phyloP scores from a whole-genome alignment of 1,140 invertebrate genomes.

The Anastrepha obliqua region DNA sequence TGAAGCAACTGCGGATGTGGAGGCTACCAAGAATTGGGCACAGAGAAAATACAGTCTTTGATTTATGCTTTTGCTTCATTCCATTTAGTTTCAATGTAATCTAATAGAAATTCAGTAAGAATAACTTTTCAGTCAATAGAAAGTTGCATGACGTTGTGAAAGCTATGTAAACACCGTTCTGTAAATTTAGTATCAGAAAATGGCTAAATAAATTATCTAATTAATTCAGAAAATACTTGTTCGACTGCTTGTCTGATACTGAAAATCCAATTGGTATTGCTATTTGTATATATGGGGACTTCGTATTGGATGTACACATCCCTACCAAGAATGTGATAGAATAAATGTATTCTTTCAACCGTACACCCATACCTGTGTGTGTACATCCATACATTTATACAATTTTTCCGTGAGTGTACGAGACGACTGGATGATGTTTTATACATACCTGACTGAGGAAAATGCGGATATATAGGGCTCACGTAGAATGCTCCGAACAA shows the following conservation, averaged over 20 bases:
- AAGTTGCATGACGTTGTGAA: neutral
- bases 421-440: slow-evolving; percentile 18
- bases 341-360: too few species aligned
- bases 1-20: neutral
- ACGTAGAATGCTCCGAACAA: slow-evolving; percentile 20
- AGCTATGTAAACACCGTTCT: neutral
- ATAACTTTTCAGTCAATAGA: neutral
- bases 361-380: neutral
- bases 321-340: too few species aligned
- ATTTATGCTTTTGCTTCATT: neutral
- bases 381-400: slow-evolving; percentile 13
- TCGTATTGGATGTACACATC: neutral
- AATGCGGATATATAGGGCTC: slow-evolving; percentile 22
- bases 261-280: slow-evolving; percentile 36
- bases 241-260: neutral
- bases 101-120: too few species aligned
- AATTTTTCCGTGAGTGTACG: slow-evolving; percentile 27
- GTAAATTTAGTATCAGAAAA: neutral
- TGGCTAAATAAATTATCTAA: neutral
- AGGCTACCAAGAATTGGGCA: slow-evolving; percentile 14
- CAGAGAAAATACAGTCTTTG: neutral
- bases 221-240: neutral
- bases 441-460: neutral
- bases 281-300: neutral
- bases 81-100: neutral